Conservation (phyloP, 2,888 invertebrate genomes). For the Agrilus cyanescens region DNA sequence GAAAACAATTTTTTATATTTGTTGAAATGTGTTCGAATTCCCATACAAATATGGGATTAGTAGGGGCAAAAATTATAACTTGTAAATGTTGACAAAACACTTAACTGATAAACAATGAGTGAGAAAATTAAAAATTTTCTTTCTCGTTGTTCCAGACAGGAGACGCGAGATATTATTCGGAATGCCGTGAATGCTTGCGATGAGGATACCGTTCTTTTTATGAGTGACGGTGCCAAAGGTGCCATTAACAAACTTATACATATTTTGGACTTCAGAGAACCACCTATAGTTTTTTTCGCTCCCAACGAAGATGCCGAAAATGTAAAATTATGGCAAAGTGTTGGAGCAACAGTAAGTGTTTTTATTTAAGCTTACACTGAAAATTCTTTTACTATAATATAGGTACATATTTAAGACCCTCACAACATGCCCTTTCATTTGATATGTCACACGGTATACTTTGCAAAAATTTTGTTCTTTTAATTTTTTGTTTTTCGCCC, state of each 20-base stretch:
- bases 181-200: constrained; percentile 68
- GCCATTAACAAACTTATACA: constrained; percentile 67
- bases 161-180: constrained; percentile 67
- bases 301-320: constrained; percentile 65
- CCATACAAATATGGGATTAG: no score
- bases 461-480: no score
- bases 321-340: constrained; percentile 73
- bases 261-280: constrained; percentile 50
- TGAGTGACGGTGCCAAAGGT: constrained; percentile 60
- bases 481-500: no score
- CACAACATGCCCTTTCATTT: no score
- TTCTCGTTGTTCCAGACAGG: constrained; percentile 47
- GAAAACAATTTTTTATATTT: no score
- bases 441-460: no score
- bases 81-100: no score
- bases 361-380: background rate
- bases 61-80: no score
- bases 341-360: constrained; percentile 57
- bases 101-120: no score
- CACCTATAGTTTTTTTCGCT: constrained; percentile 67
- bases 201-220: constrained; percentile 67
- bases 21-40: no score
- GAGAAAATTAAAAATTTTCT: no score
- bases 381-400: background rate
- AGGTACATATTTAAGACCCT: no score